These are phyloP conservation scores for Platyura marginata DNA, from an alignment of 1,140 invertebrate genomes.

Conservation along the genomic window DNA sequence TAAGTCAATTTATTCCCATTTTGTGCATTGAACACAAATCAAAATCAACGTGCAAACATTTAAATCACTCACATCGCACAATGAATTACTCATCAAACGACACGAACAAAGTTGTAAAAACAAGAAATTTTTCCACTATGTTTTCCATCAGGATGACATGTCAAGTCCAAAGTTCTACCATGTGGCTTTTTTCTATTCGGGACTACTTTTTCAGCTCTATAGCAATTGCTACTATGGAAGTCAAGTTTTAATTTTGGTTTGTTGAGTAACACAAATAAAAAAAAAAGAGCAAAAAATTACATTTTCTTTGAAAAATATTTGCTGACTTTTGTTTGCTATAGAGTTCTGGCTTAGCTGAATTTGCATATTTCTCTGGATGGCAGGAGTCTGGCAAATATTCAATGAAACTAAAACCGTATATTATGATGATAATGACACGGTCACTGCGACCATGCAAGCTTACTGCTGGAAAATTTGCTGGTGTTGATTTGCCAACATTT, in stretches of 20 bases:
- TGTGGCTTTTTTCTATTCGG: neutral
- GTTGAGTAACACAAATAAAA: neutral
- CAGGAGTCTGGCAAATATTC: neutral
- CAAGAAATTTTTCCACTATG: no score
- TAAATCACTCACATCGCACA: no score
- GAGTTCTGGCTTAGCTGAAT: neutral
- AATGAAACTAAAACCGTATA: neutral
- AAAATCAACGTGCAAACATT: no score
- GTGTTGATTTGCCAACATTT: neutral
- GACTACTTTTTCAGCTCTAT: neutral
- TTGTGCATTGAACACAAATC: no score
- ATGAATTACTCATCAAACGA: no score
- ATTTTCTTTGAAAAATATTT: neutral
- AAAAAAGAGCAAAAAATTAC: neutral
- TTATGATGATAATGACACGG: neutral
- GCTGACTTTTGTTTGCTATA: neutral
- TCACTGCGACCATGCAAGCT: neutral
- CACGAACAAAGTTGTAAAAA: no score
- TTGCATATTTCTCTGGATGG: neutral
- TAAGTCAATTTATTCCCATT: no score
- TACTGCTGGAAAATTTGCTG: neutral
- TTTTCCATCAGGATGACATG: neutral
- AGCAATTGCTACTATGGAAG: neutral
- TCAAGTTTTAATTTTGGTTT: neutral
- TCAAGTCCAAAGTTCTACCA: neutral